Conservation (phyloP, 2,797 vertebrate genomes). For the Girardinus metallicus region DNA sequence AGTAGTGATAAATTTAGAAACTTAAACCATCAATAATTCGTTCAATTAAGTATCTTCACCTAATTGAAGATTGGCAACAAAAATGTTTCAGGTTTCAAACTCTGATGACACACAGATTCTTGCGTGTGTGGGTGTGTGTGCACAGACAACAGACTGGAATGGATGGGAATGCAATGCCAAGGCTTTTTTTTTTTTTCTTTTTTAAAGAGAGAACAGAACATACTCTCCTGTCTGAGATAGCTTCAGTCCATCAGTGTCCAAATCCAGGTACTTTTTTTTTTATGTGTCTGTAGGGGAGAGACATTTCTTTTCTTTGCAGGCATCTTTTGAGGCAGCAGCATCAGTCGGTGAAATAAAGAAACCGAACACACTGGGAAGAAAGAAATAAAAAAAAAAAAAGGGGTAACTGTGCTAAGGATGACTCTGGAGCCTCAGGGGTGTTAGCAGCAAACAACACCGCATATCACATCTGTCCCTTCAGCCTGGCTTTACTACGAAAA, state of each 20-base stretch:
- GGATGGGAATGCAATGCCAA: not conserved
- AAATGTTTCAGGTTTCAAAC: not conserved
- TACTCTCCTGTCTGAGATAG: not conserved
- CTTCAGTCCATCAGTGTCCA: not conserved
- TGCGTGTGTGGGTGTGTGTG: not conserved
- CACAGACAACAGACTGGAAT: not conserved
- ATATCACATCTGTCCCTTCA: conserved; percentile 3
- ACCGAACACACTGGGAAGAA: not conserved
- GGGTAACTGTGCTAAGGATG: not conserved
- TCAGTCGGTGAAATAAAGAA: conserved; percentile 1
- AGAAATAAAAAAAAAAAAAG: not conserved
- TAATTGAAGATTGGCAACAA: no score
- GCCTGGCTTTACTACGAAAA: not conserved
- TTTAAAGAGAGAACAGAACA: not conserved
- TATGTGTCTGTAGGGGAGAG: not conserved
- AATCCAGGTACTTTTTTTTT: not conserved
- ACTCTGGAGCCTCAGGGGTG: not conserved
- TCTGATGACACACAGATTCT: not conserved
- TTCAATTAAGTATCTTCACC: not conserved
- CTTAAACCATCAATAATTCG: not conserved
- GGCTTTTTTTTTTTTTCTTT: not conserved
- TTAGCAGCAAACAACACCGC: not conserved
- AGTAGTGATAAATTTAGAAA: not conserved
- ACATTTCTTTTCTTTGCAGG: not conserved
- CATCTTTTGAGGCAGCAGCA: not conserved